These are phyloP conservation scores for Marcusenius ussheri DNA, from an alignment of 2,113 vertebrate genomes.

Conservation along the genomic window DNA sequence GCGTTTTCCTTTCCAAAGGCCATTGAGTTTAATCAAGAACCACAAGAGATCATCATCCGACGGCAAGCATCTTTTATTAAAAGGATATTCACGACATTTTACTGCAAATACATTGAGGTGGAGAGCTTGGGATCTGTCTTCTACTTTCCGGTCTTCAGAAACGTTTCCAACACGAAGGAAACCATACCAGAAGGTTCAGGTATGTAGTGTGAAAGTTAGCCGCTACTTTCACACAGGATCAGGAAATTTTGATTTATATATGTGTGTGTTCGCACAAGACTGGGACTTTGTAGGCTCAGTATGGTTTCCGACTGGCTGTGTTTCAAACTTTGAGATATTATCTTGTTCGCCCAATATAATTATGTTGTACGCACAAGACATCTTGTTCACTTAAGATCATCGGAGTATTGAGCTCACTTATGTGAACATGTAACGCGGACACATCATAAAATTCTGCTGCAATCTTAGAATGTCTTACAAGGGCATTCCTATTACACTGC, in stretches of 20 bases:
- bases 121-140: not conserved
- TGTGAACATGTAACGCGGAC: too few species aligned
- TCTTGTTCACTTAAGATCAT: not conserved
- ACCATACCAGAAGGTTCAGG: not conserved
- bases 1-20: not conserved
- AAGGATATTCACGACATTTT: not conserved
- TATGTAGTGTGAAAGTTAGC: not conserved
- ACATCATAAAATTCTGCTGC: too few species aligned
- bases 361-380: too few species aligned
- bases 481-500: too few species aligned
- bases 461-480: too few species aligned
- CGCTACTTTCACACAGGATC: not conserved
- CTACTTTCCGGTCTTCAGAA: not conserved
- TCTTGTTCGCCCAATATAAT: too few species aligned
- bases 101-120: not conserved
- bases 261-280: too few species aligned
- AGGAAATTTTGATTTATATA: not conserved
- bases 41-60: not conserved
- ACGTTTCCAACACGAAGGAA: not conserved
- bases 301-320: not conserved
- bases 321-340: not conserved
- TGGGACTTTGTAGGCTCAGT: not conserved
- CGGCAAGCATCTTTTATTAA: not conserved
- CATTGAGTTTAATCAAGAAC: not conserved
- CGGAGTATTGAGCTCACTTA: not conserved